A percentile compares a stretch with the other conserved stretches of the same genome.
Conservation (phyloP, 1,140 invertebrate genomes). For the Dendroctonus valens region DNA sequence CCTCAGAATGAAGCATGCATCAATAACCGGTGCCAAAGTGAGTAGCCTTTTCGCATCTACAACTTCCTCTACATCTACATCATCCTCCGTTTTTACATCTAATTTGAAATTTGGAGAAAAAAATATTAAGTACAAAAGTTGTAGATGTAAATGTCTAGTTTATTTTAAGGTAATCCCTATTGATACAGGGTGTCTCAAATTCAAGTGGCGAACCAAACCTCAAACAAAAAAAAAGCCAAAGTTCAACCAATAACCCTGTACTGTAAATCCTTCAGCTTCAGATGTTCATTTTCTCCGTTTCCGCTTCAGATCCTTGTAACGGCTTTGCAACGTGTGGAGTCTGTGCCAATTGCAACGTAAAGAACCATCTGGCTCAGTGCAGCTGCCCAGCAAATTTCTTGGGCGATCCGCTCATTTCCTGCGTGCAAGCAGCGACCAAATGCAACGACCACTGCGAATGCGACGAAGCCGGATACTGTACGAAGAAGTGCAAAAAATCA, state of each 20-base stretch:
- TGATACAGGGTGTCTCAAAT: no score
- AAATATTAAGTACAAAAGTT: no score
- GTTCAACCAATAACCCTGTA: no score
- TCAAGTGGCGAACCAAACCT: no score
- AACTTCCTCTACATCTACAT: background rate
- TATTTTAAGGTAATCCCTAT: no score
- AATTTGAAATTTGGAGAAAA: no score
- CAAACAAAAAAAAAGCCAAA: no score
- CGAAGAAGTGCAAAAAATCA: constrained; percentile 62
- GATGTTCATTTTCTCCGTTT: background rate
- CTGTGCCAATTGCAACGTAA: constrained; percentile 78
- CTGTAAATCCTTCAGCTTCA: no score
- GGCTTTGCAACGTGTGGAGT: constrained; percentile 69
- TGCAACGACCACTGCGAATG: constrained; percentile 71
- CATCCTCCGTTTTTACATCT: background rate
- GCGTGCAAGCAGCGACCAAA: constrained; percentile 63
- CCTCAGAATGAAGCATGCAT: constrained; percentile 72
- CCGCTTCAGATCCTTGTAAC: constrained; percentile 71
- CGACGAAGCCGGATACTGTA: constrained; percentile 75
- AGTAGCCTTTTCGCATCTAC: constrained; percentile 24
- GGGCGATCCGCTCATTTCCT: constrained; percentile 76
- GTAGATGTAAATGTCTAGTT: no score
- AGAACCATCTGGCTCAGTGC: constrained; percentile 80
- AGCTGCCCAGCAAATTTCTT: constrained; percentile 77
- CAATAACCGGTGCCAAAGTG: constrained; percentile 77